Evolutionary conservation across 2,888 invertebrate genomes (phyloP), one percentile per base, ranked within the genome.

Genomic region (Dascillus cervinus): DNA sequence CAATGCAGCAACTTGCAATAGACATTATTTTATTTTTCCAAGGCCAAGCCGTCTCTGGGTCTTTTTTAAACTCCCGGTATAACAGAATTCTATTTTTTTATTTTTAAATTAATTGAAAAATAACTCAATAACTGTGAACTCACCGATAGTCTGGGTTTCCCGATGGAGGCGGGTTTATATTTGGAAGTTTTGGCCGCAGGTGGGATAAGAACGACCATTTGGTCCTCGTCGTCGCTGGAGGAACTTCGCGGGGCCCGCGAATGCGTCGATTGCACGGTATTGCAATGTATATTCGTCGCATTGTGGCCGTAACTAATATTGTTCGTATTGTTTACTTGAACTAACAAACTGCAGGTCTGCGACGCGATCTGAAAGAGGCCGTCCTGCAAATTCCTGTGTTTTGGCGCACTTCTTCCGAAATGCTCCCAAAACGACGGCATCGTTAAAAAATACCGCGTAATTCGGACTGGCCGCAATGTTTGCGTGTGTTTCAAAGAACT

Each of bases 301-400:
- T 76, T 72, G 52, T 75, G 73, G 26, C 79, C 76, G 49, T 77
- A 78, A 50, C 77, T 80, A 39, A 81, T 80, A 57, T 82, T 81
- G 60, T 81, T 80, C 26, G 81, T 81, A 50, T 82, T 81, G 58
- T 81, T 78, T 43, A 82, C 80, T 72, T 82, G 81, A 33, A 83
- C 81, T 39, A 83, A 65, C 44, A 83, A 77, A 57, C 80, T 82
- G 54, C 82, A 83, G 33, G 83, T 82, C 59, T 83, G 83, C 8
- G 82, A 80, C 3, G 82, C 82, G 44, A 83, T 83, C 68, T 82
- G 82, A 55, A 82, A 81, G 15, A 83, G 67, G 3, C 83, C 83
- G 53, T 82, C 82, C 53, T 82, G 81, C 43, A 83, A 61, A 59
- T 81, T 81, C 29, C 76, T 69, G 46, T 73, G 73, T 47, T 71